Evolutionary conservation across 1,140 invertebrate genomes (phyloP), one percentile per base, ranked within the genome.

Genomic region (Listronotus oregonensis): DNA sequence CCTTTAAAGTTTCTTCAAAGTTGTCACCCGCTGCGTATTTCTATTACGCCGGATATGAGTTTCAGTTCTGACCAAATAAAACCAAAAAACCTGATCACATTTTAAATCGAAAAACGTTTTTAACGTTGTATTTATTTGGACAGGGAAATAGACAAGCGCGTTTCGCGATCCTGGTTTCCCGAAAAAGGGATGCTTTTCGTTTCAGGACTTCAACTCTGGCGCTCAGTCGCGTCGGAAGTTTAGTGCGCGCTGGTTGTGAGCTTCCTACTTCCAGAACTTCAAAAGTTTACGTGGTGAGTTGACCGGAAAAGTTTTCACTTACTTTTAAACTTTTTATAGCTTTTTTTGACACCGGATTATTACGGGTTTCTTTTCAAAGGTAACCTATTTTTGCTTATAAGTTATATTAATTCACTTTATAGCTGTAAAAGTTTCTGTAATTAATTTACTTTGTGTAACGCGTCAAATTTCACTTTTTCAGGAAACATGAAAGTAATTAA

Each of bases 131-230:
- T 58, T 43, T 58, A 58, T 58, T 58, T 58, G 55, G 42, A 44
- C 55, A 46, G 55, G 55, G 55, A 54, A 58, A 58, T 58, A 58
- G 55, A 58, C 55, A 58, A 58, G 55, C 55, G 55, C 55, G 55
- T 21, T 58, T 46, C 21, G 55, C 14, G 37, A 12, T 43, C 37
- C 43, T 14, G 37, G 21, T 58, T 58, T 58, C 55, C 40, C 40
- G 55, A 44, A 46, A 58, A 58, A 18, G 55, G 55, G 55, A 58
- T 58, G 55, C 55, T 43, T 12, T 18, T 54, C 51, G 51, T 54
- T 54, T 44, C 43, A 15, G 55, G 55, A 58, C 43, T 43, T 34
- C 31, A 46, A 43, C 15, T 46, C 43, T 18, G 42, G 17, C 40
- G 55, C 27, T 58, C 21, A 58, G 55, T 58, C 21, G 55, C 55